Conservation (phyloP, 2,113 vertebrate species). For the Saccopteryx bilineata region DNA sequence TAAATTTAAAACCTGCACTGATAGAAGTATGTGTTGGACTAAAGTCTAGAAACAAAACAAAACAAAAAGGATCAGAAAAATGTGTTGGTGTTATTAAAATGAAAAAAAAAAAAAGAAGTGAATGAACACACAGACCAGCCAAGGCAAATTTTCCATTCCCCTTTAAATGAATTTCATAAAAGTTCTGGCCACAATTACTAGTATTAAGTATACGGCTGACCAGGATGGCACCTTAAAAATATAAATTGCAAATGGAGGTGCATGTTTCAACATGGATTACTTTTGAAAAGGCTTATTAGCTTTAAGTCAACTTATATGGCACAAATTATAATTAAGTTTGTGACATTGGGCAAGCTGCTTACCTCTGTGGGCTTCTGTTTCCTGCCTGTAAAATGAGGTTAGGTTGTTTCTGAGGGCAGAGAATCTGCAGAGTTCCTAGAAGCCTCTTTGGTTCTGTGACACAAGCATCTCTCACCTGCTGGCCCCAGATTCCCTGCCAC, state of each 20-base stretch:
- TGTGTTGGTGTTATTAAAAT: neutral
- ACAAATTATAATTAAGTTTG: neutral
- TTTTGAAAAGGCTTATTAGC: neutral
- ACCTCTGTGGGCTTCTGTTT: neutral
- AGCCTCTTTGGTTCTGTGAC: neutral
- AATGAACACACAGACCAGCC: neutral
- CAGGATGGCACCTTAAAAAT: constrained; percentile 48
- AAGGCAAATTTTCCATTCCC: constrained; percentile 8
- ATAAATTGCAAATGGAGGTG: constrained; percentile 37
- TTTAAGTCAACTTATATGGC: neutral
- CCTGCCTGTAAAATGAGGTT: neutral
- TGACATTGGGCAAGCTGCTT: neutral
- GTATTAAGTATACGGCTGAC: neutral
- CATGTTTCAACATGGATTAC: constrained; percentile 29
- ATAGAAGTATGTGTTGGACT: neutral
- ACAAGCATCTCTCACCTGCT: neutral
- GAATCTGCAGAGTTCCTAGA: neutral
- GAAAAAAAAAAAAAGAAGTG: neutral
- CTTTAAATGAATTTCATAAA: constrained; percentile 53
- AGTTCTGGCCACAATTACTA: constrained; percentile 21
- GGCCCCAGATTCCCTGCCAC: neutral
- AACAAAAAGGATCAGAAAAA: neutral
- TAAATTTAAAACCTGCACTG: neutral
- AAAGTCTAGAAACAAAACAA: neutral
- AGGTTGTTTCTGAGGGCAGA: neutral